Evolutionary conservation across 2,113 vertebrate genomes (phyloP).

Genomic region (Mormyrus lacerda): DNA sequence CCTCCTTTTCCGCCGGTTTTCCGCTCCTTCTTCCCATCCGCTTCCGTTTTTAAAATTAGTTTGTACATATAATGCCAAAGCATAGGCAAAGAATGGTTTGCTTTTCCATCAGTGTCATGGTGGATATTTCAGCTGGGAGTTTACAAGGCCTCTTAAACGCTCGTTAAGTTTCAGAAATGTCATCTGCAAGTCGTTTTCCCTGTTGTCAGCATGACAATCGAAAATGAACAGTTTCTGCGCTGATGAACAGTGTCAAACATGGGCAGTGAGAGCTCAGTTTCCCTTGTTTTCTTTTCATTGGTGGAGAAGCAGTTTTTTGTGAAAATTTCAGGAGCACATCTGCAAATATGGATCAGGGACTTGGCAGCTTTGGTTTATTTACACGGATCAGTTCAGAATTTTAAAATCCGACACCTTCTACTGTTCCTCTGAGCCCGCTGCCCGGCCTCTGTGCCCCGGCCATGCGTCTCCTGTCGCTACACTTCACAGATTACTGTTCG

Average conservation of each 20-base stretch:
- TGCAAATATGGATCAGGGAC: conserved; percentile 34
- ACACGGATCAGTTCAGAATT: background rate
- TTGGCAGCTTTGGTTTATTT: conserved; percentile 26
- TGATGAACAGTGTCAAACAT: conserved; percentile 2
- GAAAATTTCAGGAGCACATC: conserved; percentile 23
- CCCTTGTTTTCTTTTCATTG: background rate
- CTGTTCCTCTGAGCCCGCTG: background rate
- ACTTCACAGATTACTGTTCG: background rate
- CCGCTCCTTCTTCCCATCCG: background rate
- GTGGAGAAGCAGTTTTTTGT: conserved; percentile 15
- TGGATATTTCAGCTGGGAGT: background rate
- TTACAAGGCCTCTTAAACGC: background rate
- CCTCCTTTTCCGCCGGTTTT: background rate
- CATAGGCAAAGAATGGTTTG: background rate
- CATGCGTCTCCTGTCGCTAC: background rate
- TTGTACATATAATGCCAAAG: background rate
- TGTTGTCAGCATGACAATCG: background rate
- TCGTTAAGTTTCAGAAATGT: background rate
- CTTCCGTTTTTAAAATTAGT: background rate
- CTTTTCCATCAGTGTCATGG: background rate
- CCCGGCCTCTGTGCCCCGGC: background rate
- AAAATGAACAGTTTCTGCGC: background rate
- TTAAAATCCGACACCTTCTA: background rate
- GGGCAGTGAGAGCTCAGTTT: conserved; percentile 14
- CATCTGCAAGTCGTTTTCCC: background rate